Percentiles rank a stretch among this genome's conserved stretches.
These are phyloP conservation scores for Centrocercus urophasianus DNA, from an alignment of 2,113 vertebrate species.

Conservation along the genomic window DNA sequence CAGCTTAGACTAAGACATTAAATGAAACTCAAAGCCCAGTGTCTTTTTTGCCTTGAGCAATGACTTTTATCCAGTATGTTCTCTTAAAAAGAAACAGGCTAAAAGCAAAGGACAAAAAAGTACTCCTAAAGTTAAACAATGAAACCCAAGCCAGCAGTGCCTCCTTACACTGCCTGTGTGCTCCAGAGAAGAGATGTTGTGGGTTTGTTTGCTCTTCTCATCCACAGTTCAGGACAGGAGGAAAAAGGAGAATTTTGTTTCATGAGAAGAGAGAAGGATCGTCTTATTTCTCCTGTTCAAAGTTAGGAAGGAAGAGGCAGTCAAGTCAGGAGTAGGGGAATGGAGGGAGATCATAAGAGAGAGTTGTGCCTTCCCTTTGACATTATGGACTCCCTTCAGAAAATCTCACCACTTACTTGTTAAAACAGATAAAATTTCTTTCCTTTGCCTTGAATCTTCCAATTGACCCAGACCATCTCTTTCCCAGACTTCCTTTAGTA, in stretches of 20 bases:
- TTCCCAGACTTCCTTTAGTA: neutral
- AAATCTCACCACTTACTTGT: neutral
- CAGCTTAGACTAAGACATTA: constrained; percentile 66
- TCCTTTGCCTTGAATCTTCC: neutral
- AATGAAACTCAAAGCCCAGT: constrained; percentile 50
- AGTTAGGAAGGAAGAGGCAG: neutral
- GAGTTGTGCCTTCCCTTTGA: neutral
- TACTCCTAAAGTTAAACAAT: constrained; percentile 3
- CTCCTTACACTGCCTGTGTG: neutral
- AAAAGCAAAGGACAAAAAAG: constrained; percentile 41
- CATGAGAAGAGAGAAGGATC: neutral
- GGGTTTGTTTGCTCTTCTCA: constrained; percentile 15
- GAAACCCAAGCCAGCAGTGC: neutral
- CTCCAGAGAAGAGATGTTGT: neutral
- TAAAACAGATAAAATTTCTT: neutral
- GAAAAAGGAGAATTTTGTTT: constrained; percentile 17
- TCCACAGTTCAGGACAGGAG: neutral
- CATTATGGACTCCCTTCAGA: neutral
- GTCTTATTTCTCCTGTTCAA: constrained; percentile 26
- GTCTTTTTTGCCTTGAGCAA: constrained; percentile 42
- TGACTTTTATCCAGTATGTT: constrained; percentile 61
- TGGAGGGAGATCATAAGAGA: fast-evolving
- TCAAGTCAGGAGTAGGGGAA: neutral
- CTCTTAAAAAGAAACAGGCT: constrained; percentile 65
- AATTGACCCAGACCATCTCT: neutral